A percentile compares a stretch with the other conserved stretches of the same genome.
These are phyloP conservation scores for Drosophila helvetica DNA, from an alignment of 2,888 invertebrate species.

Conservation along the genomic window DNA sequence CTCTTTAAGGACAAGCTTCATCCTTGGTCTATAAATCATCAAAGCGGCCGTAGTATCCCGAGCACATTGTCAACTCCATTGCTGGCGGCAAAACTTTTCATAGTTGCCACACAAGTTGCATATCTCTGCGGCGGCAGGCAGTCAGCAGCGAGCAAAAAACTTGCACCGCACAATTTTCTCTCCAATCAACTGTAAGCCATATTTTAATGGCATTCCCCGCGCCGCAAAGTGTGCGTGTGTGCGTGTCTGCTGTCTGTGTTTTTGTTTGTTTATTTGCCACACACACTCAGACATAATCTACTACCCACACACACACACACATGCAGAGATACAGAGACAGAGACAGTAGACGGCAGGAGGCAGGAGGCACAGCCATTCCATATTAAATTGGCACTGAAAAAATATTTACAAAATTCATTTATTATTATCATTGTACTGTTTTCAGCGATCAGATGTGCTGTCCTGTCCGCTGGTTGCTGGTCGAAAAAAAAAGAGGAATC, in stretches of 20 bases:
- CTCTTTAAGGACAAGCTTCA: constrained; percentile 10
- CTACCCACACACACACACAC: no score
- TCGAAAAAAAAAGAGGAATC: constrained; percentile 19
- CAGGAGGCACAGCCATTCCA: background rate
- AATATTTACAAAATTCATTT: constrained; percentile 47
- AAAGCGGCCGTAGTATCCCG: background rate
- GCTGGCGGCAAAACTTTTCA: constrained; percentile 13
- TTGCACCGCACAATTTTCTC: constrained; percentile 28
- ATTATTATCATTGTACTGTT: constrained; percentile 39
- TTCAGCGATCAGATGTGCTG: background rate
- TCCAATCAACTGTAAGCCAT: constrained; percentile 44
- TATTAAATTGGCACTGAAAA: constrained; percentile 18
- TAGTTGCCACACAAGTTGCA: constrained; percentile 18
- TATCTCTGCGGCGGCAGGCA: constrained; percentile 24
- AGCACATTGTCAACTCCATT: constrained; percentile 19
- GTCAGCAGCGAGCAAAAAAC: constrained; percentile 9
- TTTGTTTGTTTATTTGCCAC: constrained; percentile 21
- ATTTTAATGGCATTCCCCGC: constrained; percentile 33
- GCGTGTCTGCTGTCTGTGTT: constrained; percentile 15
- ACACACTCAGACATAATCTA: background rate
- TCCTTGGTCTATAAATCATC: constrained; percentile 27
- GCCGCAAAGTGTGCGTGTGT: constrained; percentile 4
- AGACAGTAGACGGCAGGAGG: background rate
- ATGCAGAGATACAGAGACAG: background rate
- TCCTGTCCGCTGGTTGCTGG: constrained; percentile 5